A percentile compares a stretch with the other conserved stretches of the same genome.
Conservation (phyloP, 53 echinoderm and acorn worm species). For the Crossaster papposus region DNA sequence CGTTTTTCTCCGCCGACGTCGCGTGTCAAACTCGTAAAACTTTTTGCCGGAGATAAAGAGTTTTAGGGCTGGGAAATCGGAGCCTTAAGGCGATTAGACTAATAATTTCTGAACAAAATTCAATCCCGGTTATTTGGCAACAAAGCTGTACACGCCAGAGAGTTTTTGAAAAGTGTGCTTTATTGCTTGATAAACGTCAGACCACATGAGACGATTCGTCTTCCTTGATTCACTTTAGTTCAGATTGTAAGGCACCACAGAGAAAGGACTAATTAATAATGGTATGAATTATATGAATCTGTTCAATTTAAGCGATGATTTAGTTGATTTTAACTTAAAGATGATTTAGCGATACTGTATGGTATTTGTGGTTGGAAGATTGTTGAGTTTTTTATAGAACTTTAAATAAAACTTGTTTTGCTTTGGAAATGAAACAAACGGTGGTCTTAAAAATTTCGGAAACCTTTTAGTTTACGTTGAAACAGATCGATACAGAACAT, state of each 20-base stretch:
- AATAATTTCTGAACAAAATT: constrained; percentile 2
- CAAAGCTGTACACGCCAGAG: neutral
- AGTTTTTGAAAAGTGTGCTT: neutral
- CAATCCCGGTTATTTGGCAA: neutral
- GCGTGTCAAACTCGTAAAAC: constrained; percentile 14
- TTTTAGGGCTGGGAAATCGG: neutral
- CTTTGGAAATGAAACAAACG: too few relatives aligned
- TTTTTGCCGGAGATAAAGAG: neutral
- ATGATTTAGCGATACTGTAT: too few relatives aligned
- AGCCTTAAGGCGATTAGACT: neutral
- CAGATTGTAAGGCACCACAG: neutral
- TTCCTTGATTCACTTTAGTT: neutral
- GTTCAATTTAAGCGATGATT: too few relatives aligned
- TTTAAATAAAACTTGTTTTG: too few relatives aligned
- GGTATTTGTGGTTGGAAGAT: too few relatives aligned
- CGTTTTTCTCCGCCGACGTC: neutral
- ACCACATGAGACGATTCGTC: neutral
- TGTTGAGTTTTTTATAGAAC: too few relatives aligned
- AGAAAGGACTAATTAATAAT: neutral
- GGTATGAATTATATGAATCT: neutral
- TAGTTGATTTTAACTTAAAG: too few relatives aligned
- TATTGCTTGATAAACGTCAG: neutral
- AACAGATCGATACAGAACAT: too few relatives aligned
- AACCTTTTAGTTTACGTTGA: too few relatives aligned
- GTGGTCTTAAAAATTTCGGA: too few relatives aligned